Evolutionary conservation across 2,113 vertebrate genomes (phyloP).

Genomic region (Lucifuga dentata): DNA sequence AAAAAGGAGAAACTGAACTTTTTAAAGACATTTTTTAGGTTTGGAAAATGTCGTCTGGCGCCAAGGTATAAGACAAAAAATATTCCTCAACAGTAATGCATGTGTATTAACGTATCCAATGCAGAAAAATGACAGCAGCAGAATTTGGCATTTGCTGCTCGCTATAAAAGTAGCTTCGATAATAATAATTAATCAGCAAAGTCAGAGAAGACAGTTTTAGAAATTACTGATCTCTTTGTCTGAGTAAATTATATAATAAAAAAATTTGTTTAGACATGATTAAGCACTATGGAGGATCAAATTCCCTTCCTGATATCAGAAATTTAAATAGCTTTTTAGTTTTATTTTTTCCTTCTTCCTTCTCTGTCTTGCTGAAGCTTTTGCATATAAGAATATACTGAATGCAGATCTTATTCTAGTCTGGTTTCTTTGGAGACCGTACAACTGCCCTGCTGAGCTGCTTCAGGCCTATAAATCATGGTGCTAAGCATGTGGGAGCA

Average conservation of each 20-base stretch:
- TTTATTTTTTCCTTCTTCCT: slow-evolving; percentile 56
- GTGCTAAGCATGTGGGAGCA: slow-evolving; percentile 33
- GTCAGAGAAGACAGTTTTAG: slow-evolving; percentile 1
- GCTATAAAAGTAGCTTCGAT: neutral
- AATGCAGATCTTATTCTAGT: slow-evolving; percentile 57
- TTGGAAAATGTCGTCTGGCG: slow-evolving; percentile 25
- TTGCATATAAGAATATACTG: slow-evolving; percentile 32
- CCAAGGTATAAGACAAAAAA: slow-evolving; percentile 16
- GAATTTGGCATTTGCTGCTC: neutral
- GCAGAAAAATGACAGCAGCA: no score
- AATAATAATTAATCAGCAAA: slow-evolving; percentile 43
- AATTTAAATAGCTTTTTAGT: slow-evolving; percentile 5
- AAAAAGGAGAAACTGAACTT: slow-evolving; percentile 31
- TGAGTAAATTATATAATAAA: slow-evolving; percentile 5
- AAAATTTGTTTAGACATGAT: slow-evolving; percentile 24
- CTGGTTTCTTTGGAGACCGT: slow-evolving; percentile 42
- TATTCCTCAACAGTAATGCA: neutral
- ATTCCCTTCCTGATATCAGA: slow-evolving; percentile 42
- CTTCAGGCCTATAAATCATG: slow-evolving; percentile 53
- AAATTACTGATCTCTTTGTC: slow-evolving; percentile 33
- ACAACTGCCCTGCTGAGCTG: slow-evolving; percentile 33
- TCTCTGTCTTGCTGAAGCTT: slow-evolving; percentile 29
- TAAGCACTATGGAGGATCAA: slow-evolving; percentile 28
- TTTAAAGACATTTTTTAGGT: slow-evolving; percentile 29
- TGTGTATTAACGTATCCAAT: no score